These are phyloP conservation scores for Peromyscus attwateri DNA, from an alignment of 2,797 vertebrate species.

Conservation along the genomic window DNA sequence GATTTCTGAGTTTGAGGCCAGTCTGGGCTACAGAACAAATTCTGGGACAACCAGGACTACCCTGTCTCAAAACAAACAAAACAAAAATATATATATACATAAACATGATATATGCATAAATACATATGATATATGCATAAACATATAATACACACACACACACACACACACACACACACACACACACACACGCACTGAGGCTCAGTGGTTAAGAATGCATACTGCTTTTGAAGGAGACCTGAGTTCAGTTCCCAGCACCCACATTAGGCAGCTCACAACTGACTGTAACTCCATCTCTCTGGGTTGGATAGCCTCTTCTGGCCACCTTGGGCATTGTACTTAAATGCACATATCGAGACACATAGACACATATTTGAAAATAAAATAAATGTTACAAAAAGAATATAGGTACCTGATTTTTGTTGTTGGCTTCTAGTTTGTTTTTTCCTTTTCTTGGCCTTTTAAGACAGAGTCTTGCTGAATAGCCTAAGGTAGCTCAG, in stretches of 20 bases:
- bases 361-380: not conserved
- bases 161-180: not conserved
- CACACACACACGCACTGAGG: too few species aligned
- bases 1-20: not conserved
- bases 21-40: not conserved
- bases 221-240: not conserved
- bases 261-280: not conserved
- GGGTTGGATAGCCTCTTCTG: not conserved
- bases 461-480: not conserved
- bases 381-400: not conserved
- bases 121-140: not conserved
- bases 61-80: not conserved
- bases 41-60: not conserved
- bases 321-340: not conserved
- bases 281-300: not conserved
- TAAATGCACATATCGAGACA: not conserved
- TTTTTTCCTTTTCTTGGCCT: not conserved
- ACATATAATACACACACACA: too few species aligned
- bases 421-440: not conserved
- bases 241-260: not conserved
- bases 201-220: not conserved
- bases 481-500: not conserved
- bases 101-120: not conserved
- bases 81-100: not conserved
- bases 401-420: not conserved